Evolutionary conservation across 2,797 vertebrate species (phyloP).

Genomic region (Macropus fuliginosus): DNA sequence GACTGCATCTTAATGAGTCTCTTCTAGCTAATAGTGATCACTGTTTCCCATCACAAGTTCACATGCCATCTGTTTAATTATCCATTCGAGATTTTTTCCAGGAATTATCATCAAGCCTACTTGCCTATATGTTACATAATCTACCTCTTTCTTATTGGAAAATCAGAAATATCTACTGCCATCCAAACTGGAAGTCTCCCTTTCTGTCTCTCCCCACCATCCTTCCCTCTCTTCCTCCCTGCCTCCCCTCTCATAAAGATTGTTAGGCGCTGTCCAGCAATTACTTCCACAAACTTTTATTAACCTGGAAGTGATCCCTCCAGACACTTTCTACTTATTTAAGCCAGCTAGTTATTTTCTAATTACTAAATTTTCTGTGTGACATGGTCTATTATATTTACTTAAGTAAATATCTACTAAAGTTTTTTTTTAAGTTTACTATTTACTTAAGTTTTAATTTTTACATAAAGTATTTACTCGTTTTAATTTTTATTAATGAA

Average conservation of each 20-base stretch:
- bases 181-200: not conserved
- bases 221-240: too few relatives aligned
- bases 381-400: not conserved
- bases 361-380: not conserved
- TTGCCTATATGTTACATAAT: not conserved
- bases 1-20: not conserved
- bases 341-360: not conserved
- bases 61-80: not conserved
- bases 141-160: not conserved
- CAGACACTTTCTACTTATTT: not conserved
- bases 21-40: not conserved
- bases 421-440: too few relatives aligned
- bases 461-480: too few relatives aligned
- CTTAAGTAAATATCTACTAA: not conserved
- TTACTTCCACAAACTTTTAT: not conserved
- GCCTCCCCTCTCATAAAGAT: not conserved
- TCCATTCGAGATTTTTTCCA: not conserved
- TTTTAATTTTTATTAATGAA: not conserved
- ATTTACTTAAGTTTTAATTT: too few relatives aligned
- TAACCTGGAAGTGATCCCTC: not conserved
- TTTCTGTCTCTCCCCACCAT: not conserved
- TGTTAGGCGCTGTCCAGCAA: not conserved
- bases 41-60: not conserved
- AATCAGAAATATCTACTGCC: not conserved
- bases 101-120: not conserved